These are phyloP conservation scores for Brachionus asplanchnoidis DNA, from an alignment of 1,140 invertebrate genomes.

Conservation along the genomic window DNA sequence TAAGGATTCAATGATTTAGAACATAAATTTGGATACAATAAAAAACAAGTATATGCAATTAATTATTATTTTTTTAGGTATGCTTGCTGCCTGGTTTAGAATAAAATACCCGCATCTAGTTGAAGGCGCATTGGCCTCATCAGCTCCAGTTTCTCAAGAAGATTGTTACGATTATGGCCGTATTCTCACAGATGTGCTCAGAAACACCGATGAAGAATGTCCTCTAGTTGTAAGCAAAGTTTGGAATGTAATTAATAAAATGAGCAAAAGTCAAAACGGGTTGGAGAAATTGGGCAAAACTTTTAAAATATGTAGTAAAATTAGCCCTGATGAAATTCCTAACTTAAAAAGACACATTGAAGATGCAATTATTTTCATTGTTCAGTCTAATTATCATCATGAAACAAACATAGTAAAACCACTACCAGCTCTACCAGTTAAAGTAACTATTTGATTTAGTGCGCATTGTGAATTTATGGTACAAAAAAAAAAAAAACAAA, in stretches of 20 bases:
- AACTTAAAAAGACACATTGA: neutral
- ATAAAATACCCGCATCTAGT: conserved; percentile 91
- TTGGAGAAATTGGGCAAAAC: neutral
- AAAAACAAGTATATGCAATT: no score
- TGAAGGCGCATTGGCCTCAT: conserved; percentile 73
- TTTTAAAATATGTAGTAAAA: neutral
- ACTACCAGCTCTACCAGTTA: conserved; percentile 58
- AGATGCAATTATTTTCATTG: neutral
- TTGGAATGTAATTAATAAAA: neutral
- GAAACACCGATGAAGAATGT: neutral
- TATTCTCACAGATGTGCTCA: neutral
- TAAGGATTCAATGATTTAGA: conserved; percentile 21
- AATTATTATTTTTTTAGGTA: no score
- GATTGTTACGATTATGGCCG: neutral
- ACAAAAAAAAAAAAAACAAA: no score
- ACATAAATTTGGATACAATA: no score
- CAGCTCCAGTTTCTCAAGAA: conserved; percentile 68
- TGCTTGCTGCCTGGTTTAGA: conserved; percentile 88
- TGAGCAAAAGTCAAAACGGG: conserved; percentile 43
- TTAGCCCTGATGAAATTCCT: neutral
- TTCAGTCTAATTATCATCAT: conserved; percentile 3
- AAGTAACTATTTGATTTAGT: conserved; percentile 52
- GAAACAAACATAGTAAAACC: conserved; percentile 13
- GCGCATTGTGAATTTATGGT: no score
- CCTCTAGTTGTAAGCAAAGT: neutral